Percentiles rank a stretch among this genome's conserved stretches.
Evolutionary conservation across 2,888 invertebrate genomes (phyloP).

Genomic region (Dinocampus coccinellae): DNA sequence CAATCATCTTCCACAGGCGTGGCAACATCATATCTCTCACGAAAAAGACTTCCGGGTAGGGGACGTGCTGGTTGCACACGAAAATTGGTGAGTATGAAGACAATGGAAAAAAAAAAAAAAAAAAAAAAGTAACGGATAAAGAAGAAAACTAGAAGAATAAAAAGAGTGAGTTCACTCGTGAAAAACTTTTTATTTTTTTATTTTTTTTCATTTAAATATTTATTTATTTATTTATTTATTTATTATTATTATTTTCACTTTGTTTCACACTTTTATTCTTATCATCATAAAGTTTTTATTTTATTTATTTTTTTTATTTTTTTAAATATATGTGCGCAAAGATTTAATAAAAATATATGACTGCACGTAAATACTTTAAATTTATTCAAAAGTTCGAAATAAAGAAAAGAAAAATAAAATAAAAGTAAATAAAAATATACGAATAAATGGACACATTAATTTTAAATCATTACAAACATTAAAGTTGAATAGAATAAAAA

Average conservation of each 20-base stretch:
- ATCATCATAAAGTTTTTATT: background rate
- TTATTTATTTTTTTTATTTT: too few species aligned
- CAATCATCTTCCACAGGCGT: conserved; percentile 4
- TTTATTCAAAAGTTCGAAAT: background rate
- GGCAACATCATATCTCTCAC: conserved; percentile 21
- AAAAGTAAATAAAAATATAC: too few species aligned
- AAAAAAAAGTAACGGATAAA: too few species aligned
- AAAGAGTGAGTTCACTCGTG: background rate
- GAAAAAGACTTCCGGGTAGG: conserved; percentile 41
- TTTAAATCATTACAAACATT: too few species aligned
- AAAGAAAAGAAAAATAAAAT: too few species aligned
- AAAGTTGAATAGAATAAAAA: background rate
- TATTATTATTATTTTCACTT: too few species aligned
- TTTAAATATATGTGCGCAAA: background rate
- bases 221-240: too few species aligned
- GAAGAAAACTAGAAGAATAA: too few species aligned
- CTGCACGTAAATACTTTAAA: background rate
- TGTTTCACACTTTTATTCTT: background rate
- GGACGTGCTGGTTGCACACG: conserved; percentile 37
- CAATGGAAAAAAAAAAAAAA: background rate
- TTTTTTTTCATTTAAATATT: too few species aligned
- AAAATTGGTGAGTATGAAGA: conserved; percentile 32
- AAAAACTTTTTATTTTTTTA: background rate
- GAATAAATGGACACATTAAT: too few species aligned
- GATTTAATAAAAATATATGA: background rate